Evolutionary conservation across 2,888 invertebrate genomes (phyloP).

Genomic region (Lasioglossum villosulum): DNA sequence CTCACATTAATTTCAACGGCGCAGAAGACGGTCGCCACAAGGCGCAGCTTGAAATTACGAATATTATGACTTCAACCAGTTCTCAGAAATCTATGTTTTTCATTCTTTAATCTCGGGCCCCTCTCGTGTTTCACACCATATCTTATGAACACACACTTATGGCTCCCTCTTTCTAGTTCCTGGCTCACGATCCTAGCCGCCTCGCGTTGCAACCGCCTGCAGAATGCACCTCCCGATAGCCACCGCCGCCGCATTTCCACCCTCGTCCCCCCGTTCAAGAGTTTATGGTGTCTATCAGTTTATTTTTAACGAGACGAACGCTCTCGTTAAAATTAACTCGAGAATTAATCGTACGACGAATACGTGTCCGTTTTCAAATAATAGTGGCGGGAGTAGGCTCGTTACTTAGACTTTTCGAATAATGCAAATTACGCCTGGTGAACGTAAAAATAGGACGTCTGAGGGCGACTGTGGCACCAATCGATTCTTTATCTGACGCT

Average conservation of each 20-base stretch:
- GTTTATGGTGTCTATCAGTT: neutral
- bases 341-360: no score
- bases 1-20: conserved; percentile 76
- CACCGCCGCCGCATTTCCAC: neutral
- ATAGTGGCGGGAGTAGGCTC: no score
- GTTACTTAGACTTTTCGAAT: no score
- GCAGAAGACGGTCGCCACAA: conserved; percentile 69
- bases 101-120: conserved; percentile 84
- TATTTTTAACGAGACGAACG: neutral
- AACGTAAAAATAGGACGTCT: no score
- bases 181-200: neutral
- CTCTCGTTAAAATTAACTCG: neutral
- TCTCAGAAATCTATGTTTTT: conserved; percentile 84
- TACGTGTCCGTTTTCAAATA: no score
- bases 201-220: conserved; percentile 4
- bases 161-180: conserved; percentile 47
- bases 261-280: neutral
- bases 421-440: no score
- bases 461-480: no score
- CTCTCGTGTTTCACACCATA: conserved; percentile 83
- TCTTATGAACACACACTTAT: conserved; percentile 72
- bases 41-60: conserved; percentile 82
- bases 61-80: conserved; percentile 84
- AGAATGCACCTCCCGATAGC: conserved; percentile 9
- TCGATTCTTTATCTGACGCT: no score